phyloP scores from a whole-genome alignment of 23 tunicate species.

The Phallusia fumigata region DNA sequence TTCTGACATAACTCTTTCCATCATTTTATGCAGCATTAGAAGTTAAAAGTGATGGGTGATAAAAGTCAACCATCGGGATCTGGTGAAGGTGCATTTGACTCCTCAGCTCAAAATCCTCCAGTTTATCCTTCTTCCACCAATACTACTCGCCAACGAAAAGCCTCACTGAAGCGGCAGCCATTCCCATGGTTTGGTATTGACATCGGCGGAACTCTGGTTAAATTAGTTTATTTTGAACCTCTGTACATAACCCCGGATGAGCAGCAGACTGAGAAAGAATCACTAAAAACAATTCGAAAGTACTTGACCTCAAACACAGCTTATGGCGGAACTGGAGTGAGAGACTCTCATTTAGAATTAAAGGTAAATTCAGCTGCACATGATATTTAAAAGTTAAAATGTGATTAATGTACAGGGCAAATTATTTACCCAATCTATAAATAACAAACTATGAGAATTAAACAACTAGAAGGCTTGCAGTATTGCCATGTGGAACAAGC shows the following conservation, averaged over 20 bases:
- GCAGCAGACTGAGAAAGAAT: slow-evolving; percentile 45
- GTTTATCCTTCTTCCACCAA: background rate
- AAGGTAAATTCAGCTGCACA: slow-evolving; percentile 40
- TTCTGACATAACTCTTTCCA: no score
- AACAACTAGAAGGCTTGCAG: no score
- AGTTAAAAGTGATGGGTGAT: background rate
- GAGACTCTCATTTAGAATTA: slow-evolving; percentile 76
- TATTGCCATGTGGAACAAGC: no score
- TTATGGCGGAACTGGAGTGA: slow-evolving; percentile 81
- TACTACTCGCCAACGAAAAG: background rate
- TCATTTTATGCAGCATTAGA: no score
- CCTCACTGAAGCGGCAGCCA: slow-evolving; percentile 50
- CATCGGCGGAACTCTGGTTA: slow-evolving; percentile 93
- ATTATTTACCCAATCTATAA: no score
- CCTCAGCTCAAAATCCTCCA: background rate
- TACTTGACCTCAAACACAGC: slow-evolving; percentile 68
- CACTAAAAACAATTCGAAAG: slow-evolving; percentile 63
- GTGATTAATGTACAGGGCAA: no score
- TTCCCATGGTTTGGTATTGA: slow-evolving; percentile 97
- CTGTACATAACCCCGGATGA: slow-evolving; percentile 47
- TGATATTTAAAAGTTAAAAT: no score
- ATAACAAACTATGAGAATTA: no score
- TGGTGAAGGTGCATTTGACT: background rate
- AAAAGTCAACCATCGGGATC: background rate
- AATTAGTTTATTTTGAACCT: slow-evolving; percentile 94